Base-by-base conservation (phyloP, 2,113 vertebrate species). In the Ancistrus triradiatus region DNA sequence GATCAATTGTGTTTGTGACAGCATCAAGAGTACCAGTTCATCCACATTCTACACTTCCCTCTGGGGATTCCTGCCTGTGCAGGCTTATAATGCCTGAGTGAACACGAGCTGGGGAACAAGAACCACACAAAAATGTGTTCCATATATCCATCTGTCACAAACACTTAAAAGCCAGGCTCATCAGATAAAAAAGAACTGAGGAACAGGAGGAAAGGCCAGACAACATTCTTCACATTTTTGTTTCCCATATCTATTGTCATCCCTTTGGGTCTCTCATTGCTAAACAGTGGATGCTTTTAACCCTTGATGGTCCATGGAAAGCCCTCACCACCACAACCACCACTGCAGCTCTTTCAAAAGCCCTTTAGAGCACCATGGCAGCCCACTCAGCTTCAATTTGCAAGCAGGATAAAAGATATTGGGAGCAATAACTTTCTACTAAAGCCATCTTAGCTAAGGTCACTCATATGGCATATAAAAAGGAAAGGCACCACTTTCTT, bases 81-180 rank as follows among this genome's bases (percentile, higher is more conserved):
- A 58, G 46, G 37, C 56, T 59, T 19, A 28, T 59, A 49, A 49
- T 44, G 60, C 60, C 19, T 51, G 53, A 63, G 27, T 50, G 53
- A 58, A 21, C 52, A 58, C 47, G 22, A 56, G 59, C 52, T 25
- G 42, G 37, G 40, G 50, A 57, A 56, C 18, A 25, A 6, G 19
- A 28, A 11, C 33, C 37, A 35, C 46, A 49, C n/a, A 38, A 18
- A 42, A 11, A 4, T 21, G 9, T 43, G 24, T 44, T 44, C 5
- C 8, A 14, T 15, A 7, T 3, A 15, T 43, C 51, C 22, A 11
- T 11, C 13, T 48, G 44, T 24, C 33, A 33, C 25, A 4, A 24
- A 35, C 37, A 6, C 11, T 28, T 48, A 21, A 24, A 2, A 57
- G 13, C 27, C 21, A 35, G 18, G 8, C n/a, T n/a, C 43, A 18